Evolutionary conservation across 2,888 invertebrate genomes (phyloP).

Genomic region (Cataglyphis livida): DNA sequence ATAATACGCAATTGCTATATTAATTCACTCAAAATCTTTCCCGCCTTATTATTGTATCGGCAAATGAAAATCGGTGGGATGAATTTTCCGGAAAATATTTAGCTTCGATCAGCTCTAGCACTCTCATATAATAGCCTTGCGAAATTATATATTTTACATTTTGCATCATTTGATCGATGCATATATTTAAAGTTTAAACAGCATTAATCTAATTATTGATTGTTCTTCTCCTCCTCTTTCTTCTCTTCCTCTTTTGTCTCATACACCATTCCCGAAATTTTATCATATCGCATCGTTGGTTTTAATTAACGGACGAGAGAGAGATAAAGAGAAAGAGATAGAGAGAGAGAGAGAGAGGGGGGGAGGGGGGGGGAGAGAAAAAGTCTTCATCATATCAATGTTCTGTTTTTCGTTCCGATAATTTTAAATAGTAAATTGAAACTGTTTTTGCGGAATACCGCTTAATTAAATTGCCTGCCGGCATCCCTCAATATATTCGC

Average conservation of each 20-base stretch:
- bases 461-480: slow-evolving; percentile 73
- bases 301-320: slow-evolving; percentile 52
- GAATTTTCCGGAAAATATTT: slow-evolving; percentile 35
- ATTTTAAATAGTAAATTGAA: slow-evolving; percentile 69
- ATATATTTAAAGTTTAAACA: slow-evolving; percentile 43
- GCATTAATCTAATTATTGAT: slow-evolving; percentile 38
- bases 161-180: slow-evolving; percentile 30
- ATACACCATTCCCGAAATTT: slow-evolving; percentile 38
- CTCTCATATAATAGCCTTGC: slow-evolving; percentile 11
- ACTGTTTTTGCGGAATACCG: slow-evolving; percentile 65
- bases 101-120: slow-evolving; percentile 23
- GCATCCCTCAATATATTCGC: slow-evolving; percentile 46
- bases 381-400: slow-evolving; percentile 36
- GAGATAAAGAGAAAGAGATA: not conserved
- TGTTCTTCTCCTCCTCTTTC: not conserved
- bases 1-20: not conserved
- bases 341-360: not conserved
- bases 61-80: not conserved
- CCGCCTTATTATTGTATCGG: not conserved
- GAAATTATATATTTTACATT: slow-evolving; percentile 37
- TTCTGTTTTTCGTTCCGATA: slow-evolving; percentile 49
- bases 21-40: slow-evolving; percentile 14
- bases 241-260: not conserved
- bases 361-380: no score
- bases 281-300: slow-evolving; percentile 43